Evolutionary conservation across 2,888 invertebrate genomes (phyloP), one percentile per base, ranked within the genome.

Genomic region (Synanthedon myopaeformis): DNA sequence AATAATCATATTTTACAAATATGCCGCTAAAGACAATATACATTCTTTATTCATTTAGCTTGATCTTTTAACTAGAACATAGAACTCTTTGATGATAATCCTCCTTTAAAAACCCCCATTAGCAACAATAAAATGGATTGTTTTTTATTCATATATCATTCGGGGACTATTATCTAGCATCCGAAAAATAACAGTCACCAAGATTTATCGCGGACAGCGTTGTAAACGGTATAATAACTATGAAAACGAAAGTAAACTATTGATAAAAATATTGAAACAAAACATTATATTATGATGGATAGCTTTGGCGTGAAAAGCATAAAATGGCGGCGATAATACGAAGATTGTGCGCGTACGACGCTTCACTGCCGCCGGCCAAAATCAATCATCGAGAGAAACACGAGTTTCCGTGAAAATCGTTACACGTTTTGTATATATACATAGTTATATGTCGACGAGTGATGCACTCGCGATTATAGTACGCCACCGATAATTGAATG

Each of bases 81-180:
- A 3, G 19, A 12, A 49, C 53, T 56, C 76, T 79, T 79, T 79
- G 76, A 78, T 71, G 72, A 72, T 72, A 70, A 76, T 72, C 67
- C 61, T 61, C 62, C 75, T 64, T 77, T 76, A 79, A 75, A 74
- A 74, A 61, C 64, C 61, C 58, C 66, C 72, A 76, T 76, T 76
- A 67, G 60, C 58, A 57, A 67, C 62, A 67, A 75, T 79, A 77
- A 79, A 74, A 71, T 72, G 72, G 69, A 76, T 73, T 70, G 64
- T 66, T 69, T 71, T 69, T 68, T 70, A 69, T 73, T 35, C 69
- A 71, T 79, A 76, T 73, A 71, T 77, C 70, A 77, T 69, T 67
- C 66, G 68, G 35, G 62, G 66, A 67, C 71, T 69, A 74, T 73
- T 74, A 76, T 72, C 67, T 69, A 69, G 67, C 71, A 67, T 72